Evolutionary conservation across 2,888 invertebrate species (phyloP).

Genomic region (Mesorhabditis spiculigera): DNA sequence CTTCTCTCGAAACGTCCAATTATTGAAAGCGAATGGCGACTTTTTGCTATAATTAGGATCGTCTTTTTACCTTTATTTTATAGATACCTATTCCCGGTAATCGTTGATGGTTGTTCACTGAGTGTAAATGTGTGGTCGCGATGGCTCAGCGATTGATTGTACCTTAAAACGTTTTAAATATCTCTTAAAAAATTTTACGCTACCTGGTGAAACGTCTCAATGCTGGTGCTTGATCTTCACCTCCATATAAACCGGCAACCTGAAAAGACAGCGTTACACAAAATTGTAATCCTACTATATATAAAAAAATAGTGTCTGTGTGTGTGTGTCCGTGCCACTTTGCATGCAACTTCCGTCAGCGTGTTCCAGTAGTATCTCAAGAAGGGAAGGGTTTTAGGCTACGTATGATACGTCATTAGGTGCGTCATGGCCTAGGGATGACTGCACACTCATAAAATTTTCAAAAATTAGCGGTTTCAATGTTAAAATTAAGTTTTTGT

Average conservation of each 20-base stretch:
- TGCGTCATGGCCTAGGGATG: too few species aligned
- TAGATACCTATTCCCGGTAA: neutral
- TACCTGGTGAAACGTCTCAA: conserved; percentile 31
- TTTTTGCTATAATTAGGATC: conserved; percentile 14
- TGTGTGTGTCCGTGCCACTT: too few species aligned
- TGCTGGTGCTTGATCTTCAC: conserved; percentile 28
- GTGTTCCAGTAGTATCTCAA: too few species aligned
- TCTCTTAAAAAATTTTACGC: neutral
- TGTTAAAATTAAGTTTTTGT: too few species aligned
- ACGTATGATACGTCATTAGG: too few species aligned
- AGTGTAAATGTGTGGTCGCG: neutral
- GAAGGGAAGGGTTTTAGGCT: too few species aligned
- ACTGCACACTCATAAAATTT: too few species aligned
- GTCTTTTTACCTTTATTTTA: neutral
- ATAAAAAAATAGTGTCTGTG: too few species aligned
- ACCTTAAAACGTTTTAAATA: neutral
- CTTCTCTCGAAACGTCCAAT: conserved; percentile 38
- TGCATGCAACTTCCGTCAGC: too few species aligned
- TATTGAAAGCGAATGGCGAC: conserved; percentile 33
- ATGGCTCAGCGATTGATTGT: neutral
- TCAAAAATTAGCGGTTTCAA: too few species aligned
- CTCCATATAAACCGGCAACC: conserved; percentile 36
- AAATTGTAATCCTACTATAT: neutral
- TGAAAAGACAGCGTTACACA: too few species aligned
- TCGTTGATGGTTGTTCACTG: neutral